Evolutionary conservation across 2,797 vertebrate species (phyloP), one percentile per base, ranked within the genome.

Genomic region (Mormyrus proboscirostris): DNA sequence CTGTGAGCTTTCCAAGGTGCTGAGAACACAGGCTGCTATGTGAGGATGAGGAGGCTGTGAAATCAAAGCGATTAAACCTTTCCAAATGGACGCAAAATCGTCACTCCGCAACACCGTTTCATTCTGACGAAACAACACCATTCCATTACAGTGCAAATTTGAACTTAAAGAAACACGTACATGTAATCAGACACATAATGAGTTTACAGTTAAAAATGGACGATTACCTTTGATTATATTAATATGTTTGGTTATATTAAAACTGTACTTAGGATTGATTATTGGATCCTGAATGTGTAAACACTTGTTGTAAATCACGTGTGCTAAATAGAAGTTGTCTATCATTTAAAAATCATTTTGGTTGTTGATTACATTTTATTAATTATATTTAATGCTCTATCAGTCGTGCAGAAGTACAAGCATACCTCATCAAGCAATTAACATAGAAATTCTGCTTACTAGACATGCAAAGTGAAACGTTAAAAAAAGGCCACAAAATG

Each of bases 1-100:
- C 51, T 59, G 16, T 33, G 19, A 22, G 91, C 93, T 94, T 92
- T 93, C 92, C 93, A 88, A 89, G 91, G 92, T 93, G 50, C 91
- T 94, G 92, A 92, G 89, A 59, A n/a, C 38, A 22, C 29, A 47
- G 50, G 22, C 10, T 85, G n/a, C 1, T 51, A 53, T 3, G 22
- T 33, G 10, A 53, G 47, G 22, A 25, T 84, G 19, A 84, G 8
- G 41, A 84, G 22, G 79, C 79, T 49, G n/a, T 53, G 22, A 85
- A n/a, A 79, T n/a, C 73, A 44, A n/a, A 7, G 22, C 22, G 59
- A 65, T 65, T 2, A 22, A 65, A 22, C 19, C 16, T 47, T 82
- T 82, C 44, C 19, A 47, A 10, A 22, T 22, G 76, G 6, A n/a
- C 76, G 14, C 33, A 82, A n/a, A 82, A 82, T 22, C 19, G 76